Percentiles rank a stretch among this genome's conserved stretches.
These are phyloP conservation scores for Trachelus tabidus DNA, from an alignment of 2,888 invertebrate genomes.

Conservation along the genomic window DNA sequence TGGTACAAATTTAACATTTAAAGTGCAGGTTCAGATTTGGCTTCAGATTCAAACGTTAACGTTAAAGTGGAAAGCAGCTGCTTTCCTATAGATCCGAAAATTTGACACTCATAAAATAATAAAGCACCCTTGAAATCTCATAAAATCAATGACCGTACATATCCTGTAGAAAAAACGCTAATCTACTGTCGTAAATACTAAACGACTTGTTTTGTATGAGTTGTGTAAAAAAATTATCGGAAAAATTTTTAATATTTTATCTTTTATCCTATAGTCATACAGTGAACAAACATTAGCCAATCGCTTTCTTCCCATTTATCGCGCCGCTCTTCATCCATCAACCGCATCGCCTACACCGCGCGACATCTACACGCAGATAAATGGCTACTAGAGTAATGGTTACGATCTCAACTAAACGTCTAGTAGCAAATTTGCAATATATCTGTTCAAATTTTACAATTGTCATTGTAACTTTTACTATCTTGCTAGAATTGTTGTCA, in stretches of 20 bases:
- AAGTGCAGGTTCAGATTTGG: not conserved
- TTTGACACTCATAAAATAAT: conserved; percentile 21
- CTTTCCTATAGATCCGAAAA: not conserved
- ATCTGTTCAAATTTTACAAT: too few relatives aligned
- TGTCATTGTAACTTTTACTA: too few relatives aligned
- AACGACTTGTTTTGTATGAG: conserved; percentile 47
- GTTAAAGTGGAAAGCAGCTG: not conserved
- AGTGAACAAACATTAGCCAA: not conserved
- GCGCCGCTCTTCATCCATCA: not conserved
- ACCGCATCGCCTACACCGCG: not conserved
- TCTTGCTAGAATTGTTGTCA: too few relatives aligned
- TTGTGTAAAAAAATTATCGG: conserved; percentile 51
- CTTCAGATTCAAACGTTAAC: not conserved
- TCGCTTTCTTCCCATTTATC: not conserved
- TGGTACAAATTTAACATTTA: not conserved
- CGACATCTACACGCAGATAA: too few relatives aligned
- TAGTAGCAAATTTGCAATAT: too few relatives aligned
- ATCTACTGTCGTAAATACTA: conserved; percentile 53
- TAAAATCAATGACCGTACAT: conserved; percentile 16
- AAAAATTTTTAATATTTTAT: conserved; percentile 26
- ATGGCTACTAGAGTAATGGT: too few relatives aligned
- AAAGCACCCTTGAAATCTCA: conserved; percentile 24
- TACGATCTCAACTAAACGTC: too few relatives aligned
- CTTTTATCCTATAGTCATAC: not conserved
- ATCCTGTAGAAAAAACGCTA: conserved; percentile 31